These are phyloP conservation scores for Molossus alvarezi DNA, from an alignment of 2,797 vertebrate genomes.

Conservation along the genomic window DNA sequence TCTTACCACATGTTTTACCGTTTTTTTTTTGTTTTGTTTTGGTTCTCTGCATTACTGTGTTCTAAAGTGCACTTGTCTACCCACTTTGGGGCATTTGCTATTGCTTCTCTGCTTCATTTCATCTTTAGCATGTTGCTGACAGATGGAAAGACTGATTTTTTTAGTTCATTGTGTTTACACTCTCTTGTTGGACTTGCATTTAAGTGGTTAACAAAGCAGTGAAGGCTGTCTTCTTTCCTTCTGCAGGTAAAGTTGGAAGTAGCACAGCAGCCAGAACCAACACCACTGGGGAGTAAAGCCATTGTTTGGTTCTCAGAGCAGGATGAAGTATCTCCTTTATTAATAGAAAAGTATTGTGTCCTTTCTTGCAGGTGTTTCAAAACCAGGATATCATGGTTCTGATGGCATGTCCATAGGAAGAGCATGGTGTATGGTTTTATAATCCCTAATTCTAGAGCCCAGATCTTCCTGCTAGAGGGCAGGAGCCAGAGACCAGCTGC, in stretches of 20 bases:
- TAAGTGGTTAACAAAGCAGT: constrained; percentile 71
- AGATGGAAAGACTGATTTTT: constrained; percentile 70
- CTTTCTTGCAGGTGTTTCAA: constrained; percentile 64
- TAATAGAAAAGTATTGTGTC: neutral
- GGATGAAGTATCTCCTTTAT: constrained; percentile 32
- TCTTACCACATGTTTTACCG: constrained; percentile 91
- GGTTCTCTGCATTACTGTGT: constrained; percentile 69
- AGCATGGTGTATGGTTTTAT: neutral
- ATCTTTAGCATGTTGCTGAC: constrained; percentile 84
- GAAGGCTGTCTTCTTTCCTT: constrained; percentile 78
- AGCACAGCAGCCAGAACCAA: constrained; percentile 78
- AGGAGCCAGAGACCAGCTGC: neutral
- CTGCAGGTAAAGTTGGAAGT: neutral
- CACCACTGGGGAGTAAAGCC: constrained; percentile 66
- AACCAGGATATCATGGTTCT: constrained; percentile 24
- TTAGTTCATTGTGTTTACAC: constrained; percentile 83
- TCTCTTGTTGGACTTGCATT: constrained; percentile 62
- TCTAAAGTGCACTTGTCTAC: constrained; percentile 82
- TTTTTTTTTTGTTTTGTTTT: constrained; percentile 52
- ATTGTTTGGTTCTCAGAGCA: constrained; percentile 76
- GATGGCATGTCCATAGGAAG: neutral
- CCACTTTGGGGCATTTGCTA: constrained; percentile 86
- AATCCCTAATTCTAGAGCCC: neutral
- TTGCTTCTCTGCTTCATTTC: constrained; percentile 80
- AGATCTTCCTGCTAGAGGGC: constrained; percentile 29